Evolutionary conservation across 2,113 vertebrate species (phyloP).

Genomic region (Eira barbara): DNA sequence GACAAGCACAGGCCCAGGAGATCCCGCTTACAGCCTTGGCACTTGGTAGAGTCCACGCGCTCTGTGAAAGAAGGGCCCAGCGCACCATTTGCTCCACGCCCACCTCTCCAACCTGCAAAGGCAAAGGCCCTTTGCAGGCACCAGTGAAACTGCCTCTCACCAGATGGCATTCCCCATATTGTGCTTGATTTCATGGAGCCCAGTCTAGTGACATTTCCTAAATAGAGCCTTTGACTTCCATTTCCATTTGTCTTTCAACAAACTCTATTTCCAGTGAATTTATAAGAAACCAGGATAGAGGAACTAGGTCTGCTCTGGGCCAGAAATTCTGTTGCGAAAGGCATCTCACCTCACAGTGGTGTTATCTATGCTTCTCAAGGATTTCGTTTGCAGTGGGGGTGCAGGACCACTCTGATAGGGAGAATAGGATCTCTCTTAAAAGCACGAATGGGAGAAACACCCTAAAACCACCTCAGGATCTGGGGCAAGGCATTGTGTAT

Average conservation of each 20-base stretch:
- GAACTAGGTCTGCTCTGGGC: not conserved
- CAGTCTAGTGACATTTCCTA: not conserved
- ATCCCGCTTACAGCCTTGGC: constrained; percentile 4
- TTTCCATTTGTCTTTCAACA: not conserved
- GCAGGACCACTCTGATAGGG: rapidly evolving
- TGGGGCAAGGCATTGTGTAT: not conserved
- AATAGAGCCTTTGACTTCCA: not conserved
- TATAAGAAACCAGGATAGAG: not conserved
- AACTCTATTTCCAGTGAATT: not conserved
- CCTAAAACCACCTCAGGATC: not conserved
- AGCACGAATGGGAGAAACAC: not conserved
- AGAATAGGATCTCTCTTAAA: not conserved
- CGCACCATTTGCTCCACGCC: not conserved
- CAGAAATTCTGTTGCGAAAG: not conserved
- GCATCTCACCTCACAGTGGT: not conserved
- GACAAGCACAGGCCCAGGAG: not conserved
- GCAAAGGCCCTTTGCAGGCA: not conserved
- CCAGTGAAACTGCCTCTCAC: not conserved
- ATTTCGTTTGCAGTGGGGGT: not conserved
- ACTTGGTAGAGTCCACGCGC: not conserved
- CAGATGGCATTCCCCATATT: no score
- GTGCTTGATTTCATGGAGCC: not conserved
- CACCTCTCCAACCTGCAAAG: not conserved
- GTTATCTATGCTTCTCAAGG: not conserved
- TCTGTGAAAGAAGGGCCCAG: not conserved